Evolutionary conservation across 2,888 invertebrate genomes (phyloP), one percentile per base, ranked within the genome.

Genomic region (Ephialtes manifestator): DNA sequence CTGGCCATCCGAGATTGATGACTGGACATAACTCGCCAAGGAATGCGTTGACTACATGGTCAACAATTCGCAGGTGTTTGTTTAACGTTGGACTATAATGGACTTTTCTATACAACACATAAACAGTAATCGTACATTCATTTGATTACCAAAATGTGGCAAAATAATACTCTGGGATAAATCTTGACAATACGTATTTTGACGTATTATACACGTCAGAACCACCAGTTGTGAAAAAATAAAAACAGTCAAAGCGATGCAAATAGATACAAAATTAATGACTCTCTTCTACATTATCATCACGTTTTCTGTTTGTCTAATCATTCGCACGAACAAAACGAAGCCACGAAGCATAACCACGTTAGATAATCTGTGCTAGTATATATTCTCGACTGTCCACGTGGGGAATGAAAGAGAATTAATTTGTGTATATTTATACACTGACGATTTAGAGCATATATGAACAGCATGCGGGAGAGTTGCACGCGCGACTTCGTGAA

Each of bases 341-440:
- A 43, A 13, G 43, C 11, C 11, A 20, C 46, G 28, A 53, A 53
- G 31, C 28, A 60, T 70, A 75, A 76, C 65, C 65, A 31, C 63
- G 63, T 35, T 39, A 24, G 46, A 70, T 65, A 65, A 76, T 60
- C 60, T 53, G 63, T 53, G 63, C 20, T 60, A 46, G 43, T 39
- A 20, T 28, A 65, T 55, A 58, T 74, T 74, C n/a, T 7, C 10
- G 58, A 35, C n/a, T 18, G 39, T 20, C 7, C 74, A 20, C 58
- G 71, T 60, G 20, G 20, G 13, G 18, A 28, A 46, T 67, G 72
- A 63, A 77, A 72, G 71, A 51, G 46, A 72, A 84, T 81, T 77
- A 71, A 77, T 81, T 84, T 58, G 60, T 39, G 51, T 70, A 68
- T 84, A 84, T 84, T 81, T 78, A 74, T 84, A 81, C 63, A 70